phyloP scores from a whole-genome alignment of 2,113 vertebrate species.

The Cynopterus brachyotis region DNA sequence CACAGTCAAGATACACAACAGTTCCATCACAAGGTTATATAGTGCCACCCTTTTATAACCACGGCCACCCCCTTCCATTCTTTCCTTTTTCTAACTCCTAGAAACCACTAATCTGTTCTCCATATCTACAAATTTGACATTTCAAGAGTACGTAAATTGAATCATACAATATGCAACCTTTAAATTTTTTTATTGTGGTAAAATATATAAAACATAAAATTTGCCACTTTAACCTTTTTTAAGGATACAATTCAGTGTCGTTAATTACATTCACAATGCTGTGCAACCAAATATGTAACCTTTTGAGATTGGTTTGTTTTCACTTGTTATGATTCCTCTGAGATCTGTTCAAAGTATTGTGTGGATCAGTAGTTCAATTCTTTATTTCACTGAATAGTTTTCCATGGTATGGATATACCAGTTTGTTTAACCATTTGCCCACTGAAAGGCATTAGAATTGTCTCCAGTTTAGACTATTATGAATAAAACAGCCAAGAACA shows the following conservation, averaged over 20 bases:
- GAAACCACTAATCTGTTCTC: not conserved
- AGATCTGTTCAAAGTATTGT: not conserved
- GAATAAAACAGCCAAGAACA: not conserved
- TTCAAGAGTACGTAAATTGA: not conserved
- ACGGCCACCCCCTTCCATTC: not conserved
- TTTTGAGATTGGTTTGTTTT: not conserved
- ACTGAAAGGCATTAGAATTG: not conserved
- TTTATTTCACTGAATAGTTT: not conserved
- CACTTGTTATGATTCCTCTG: not conserved
- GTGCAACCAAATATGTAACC: not conserved
- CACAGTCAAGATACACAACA: not conserved
- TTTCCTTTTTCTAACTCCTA: not conserved
- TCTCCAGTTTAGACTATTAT: not conserved
- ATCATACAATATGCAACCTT: not conserved
- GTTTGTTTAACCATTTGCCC: not conserved
- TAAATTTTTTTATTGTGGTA: not conserved
- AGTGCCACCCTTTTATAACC: not conserved
- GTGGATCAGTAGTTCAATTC: not conserved
- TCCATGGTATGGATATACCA: not conserved
- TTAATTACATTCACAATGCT: not conserved
- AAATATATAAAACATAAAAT: not conserved
- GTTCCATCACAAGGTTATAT: too few species aligned
- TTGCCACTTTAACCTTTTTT: not conserved
- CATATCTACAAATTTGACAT: not conserved
- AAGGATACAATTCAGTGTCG: not conserved